Base-by-base conservation (phyloP, 2,113 vertebrate species). In the Platichthys stellatus region DNA sequence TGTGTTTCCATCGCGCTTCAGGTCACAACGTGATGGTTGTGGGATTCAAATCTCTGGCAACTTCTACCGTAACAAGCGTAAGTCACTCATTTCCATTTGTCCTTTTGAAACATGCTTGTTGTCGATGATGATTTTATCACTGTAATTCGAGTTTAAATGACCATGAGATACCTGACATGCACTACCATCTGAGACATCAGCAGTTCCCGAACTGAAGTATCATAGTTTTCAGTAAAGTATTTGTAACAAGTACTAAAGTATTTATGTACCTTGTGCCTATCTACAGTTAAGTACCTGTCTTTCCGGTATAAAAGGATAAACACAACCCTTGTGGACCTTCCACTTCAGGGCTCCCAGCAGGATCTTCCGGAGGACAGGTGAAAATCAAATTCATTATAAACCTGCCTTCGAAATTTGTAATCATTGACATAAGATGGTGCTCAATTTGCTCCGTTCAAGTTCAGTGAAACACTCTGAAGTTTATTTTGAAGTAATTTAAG, bases 251-350 rank as follows among this genome's bases (percentile, higher is more conserved):
- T 20, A 53, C 8, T 53, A 8, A 20, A 61, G 12, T 23, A 1
- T 1, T 14, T 40, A 5, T 28, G 28, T 28, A 28, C 28, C 28
- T 4, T 65, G 6, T 51, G 63, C 13, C 47, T 3, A 77, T 4
- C 60, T 35, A 5, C 73, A 98, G 97, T 98, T 82, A 98, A 98
- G 92, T 98, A 97, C 78, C 89, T 94, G 88, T 94, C 97, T 63
- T 97, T 97, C 81, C 94, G 97, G 59, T 95, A 96, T 1, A 97
- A 98, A 82, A 94, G 96, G 76, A 98, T 97, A 96, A 98, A 98
- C 92, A 98, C 97, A 98, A 98, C 87, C 96, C 97, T 26, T 94
- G 96, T 4, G 97, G 97, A 4, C 96, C 96, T 98, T 95, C 87
- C 96, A 97, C 87, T 97, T 98, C 93, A 95, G 96, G 89, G 96